These are phyloP conservation scores for Phymastichus coffea DNA, from an alignment of 1,140 invertebrate genomes.

Conservation along the genomic window DNA sequence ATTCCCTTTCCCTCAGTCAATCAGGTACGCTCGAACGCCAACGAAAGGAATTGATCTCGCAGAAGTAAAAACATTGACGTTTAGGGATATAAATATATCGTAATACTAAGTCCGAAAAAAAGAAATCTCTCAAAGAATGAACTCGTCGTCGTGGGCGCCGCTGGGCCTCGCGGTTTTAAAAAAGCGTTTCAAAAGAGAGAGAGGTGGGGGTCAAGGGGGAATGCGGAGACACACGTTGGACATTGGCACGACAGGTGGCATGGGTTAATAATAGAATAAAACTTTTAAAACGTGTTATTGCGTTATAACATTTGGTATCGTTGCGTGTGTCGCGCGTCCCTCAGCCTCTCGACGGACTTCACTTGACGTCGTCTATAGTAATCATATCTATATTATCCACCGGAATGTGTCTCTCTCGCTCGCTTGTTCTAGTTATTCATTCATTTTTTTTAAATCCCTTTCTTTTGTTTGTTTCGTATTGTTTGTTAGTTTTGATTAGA, in stretches of 20 bases:
- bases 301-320: constrained; percentile 61
- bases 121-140: too few species aligned
- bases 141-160: too few species aligned
- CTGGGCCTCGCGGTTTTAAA: too few species aligned
- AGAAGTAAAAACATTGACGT: constrained; percentile 9
- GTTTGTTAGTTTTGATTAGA: too few species aligned
- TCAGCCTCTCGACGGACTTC: constrained; percentile 15
- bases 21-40: constrained; percentile 54
- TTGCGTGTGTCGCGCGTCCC: constrained; percentile 55
- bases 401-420: constrained; percentile 22
- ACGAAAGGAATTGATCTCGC: constrained; percentile 19
- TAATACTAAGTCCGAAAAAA: too few species aligned
- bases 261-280: constrained; percentile 60
- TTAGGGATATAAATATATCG: too few species aligned
- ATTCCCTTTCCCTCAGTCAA: constrained; percentile 41
- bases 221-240: constrained; percentile 59
- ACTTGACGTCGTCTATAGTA: too few species aligned
- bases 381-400: too few species aligned
- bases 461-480: too few species aligned
- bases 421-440: constrained; percentile 17
- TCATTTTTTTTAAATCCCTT: too few species aligned
- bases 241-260: constrained; percentile 60
- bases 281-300: constrained; percentile 60
- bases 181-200: too few species aligned
- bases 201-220: too few species aligned